Percentiles rank a stretch among this genome's conserved stretches.
These are phyloP conservation scores for Halcyon malimbica DNA, from an alignment of 2,113 vertebrate species.

Conservation along the genomic window DNA sequence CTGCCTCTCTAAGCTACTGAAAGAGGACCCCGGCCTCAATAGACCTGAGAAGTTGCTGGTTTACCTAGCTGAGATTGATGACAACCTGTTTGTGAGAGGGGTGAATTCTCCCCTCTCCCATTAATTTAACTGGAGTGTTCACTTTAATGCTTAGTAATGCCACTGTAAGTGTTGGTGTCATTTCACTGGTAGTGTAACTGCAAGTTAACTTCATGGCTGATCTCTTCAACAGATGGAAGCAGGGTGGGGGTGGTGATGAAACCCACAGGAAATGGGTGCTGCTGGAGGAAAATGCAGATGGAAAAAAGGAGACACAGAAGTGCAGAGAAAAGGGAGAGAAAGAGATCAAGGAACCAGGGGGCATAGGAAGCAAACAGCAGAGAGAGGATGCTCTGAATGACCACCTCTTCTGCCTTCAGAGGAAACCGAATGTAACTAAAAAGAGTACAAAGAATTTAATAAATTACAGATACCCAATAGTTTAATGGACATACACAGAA, in stretches of 20 bases:
- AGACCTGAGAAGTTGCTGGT: background rate
- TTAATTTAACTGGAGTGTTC: background rate
- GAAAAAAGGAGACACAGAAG: constrained; percentile 47
- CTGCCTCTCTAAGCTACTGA: background rate
- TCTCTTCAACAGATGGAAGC: constrained; percentile 71
- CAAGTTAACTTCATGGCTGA: constrained; percentile 56
- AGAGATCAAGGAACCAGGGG: background rate
- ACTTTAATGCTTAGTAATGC: constrained; percentile 9
- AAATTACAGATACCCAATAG: background rate
- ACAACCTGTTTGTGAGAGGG: background rate
- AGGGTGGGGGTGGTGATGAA: constrained; percentile 67
- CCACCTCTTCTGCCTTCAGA: background rate
- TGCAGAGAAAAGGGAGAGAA: constrained; percentile 34
- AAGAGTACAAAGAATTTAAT: background rate
- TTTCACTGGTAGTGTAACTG: constrained; percentile 49
- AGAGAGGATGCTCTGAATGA: background rate
- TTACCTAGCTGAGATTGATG: background rate
- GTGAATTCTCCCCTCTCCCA: background rate
- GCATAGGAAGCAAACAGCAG: background rate
- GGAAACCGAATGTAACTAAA: background rate
- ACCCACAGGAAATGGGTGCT: constrained; percentile 70
- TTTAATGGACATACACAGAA: background rate
- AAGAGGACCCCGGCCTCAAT: background rate
- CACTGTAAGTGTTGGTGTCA: constrained; percentile 12
- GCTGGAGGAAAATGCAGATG: constrained; percentile 62